Evolutionary conservation across 2,888 invertebrate species (phyloP).

Genomic region (Scrobipalpa atriplicella): DNA sequence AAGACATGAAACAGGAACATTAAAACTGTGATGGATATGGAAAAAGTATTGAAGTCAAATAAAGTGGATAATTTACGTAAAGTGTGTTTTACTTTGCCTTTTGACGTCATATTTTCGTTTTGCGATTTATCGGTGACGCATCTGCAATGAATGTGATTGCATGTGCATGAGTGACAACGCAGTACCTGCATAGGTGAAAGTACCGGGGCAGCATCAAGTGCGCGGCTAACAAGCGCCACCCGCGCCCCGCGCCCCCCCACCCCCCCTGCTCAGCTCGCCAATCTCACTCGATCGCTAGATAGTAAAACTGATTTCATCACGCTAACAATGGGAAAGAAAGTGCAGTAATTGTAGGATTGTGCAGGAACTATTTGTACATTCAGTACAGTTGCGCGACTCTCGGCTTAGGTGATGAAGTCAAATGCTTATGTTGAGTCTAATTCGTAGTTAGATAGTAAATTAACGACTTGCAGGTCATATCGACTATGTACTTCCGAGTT

Average conservation of each 20-base stretch:
- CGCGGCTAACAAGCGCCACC: constrained; percentile 56
- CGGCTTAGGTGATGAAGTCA: background rate
- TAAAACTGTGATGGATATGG: constrained; percentile 17
- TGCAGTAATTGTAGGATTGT: constrained; percentile 78
- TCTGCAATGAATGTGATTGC: constrained; percentile 54
- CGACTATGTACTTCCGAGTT: background rate
- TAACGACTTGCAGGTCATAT: background rate
- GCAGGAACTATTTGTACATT: constrained; percentile 57
- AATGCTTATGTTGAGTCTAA: constrained; percentile 1
- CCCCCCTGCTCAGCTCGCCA: too few species aligned
- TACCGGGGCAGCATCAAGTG: constrained; percentile 68
- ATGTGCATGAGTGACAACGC: constrained; percentile 65
- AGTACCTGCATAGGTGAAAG: constrained; percentile 72
- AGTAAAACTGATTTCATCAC: constrained; percentile 75
- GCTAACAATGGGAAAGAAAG: constrained; percentile 78
- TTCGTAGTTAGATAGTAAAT: background rate
- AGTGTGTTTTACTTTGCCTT: constrained; percentile 5
- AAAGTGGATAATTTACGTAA: constrained; percentile 6
- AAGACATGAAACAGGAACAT: background rate
- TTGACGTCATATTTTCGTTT: background rate
- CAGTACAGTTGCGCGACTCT: constrained; percentile 37
- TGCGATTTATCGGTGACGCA: constrained; percentile 35
- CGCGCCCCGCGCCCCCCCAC: constrained; percentile 36
- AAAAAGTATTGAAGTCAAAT: constrained; percentile 12
- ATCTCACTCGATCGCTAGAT: constrained; percentile 75